Base-by-base conservation (phyloP, 2,888 invertebrate species). In the Orchestes rusci region DNA sequence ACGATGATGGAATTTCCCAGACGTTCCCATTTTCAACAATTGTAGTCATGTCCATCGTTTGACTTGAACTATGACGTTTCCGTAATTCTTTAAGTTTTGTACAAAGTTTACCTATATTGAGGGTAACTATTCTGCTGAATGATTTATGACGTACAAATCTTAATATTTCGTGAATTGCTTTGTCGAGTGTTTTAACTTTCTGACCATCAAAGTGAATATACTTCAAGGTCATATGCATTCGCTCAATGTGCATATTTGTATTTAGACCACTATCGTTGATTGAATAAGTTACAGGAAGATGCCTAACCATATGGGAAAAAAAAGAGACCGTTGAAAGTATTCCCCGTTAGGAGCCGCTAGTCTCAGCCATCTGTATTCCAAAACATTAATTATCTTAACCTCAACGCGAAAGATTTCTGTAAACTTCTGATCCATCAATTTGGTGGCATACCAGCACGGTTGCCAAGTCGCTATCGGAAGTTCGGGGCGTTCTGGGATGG, bases 21-120 rank as follows among this genome's bases (percentile, higher is more conserved):
- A 10, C 30, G 16, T 19, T 18, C 16, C 32, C 48, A 28, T 36
- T 29, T 33, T 17, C 19, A 3, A 39, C 18, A 13, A 42, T 16
- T 19, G 23, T 39, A 2, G 16, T 32, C 18, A 16, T 12, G 33
- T 49, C 29, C n/a, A 51, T 12, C 5, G 12, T 10, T 10, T 12
- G 2, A 38, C 39, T 47, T 20, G 38, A 34, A 40, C 49, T 45
- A 31, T 51, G 51, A 3, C 45, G 18, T 23, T 3, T 12, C 20
- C 50, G 16, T 18, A 50, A 17, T 2, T 39, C 44, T 32, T 36
- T 43, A 4, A 50, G 13, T 41, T 56, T 53, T 10, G 34, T 46
- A 16, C 39, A 38, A 27, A 55, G 33, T 48, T 57, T 59, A n/a
- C 56, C 56, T 50, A 55, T 56, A 23, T 54, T 32, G 23, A 51